Base-by-base conservation (phyloP, 2,888 invertebrate species). In the Margaritifera margaritifera region DNA sequence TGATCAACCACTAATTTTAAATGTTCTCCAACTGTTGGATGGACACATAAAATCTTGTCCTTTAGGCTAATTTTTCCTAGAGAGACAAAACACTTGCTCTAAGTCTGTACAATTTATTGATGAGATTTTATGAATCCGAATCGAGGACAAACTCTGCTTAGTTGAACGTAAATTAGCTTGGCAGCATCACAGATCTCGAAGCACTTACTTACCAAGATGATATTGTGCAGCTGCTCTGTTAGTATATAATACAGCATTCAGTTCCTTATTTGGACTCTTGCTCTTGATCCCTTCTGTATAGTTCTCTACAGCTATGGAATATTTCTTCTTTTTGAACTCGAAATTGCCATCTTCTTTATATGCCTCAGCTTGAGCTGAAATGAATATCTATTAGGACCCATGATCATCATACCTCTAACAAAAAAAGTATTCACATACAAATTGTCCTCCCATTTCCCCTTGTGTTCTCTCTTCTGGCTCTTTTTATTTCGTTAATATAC, bases 281-380 rank as follows among this genome's bases (percentile, higher is more conserved):
- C 93, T 92, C 89, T 94, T 95, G 56, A 99, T 93, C 1, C 96
- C 99, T 90, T 97, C 96, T 0, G 96, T 95, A 87, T 98, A 98
- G 66, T 89, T 90, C 50, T 90, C 90, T 72, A 97, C 93, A 0
- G 98, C 96, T 88, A 96, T 92, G 74, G 96, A 92, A 87, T 97
- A 99, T 86, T 98, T 97, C 88, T 96, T 97, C 85, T 94, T 93
- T 87, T 97, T 96, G 89, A 97, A 98, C 90, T 98, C 95, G 80
- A 95, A 95, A 89, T 98, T 98, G 0, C 99, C 99, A 91, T 99
- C 99, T 68, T 96, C 96, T 89, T 98, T 98, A 88, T 97, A 97
- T 78, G 93, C 94, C 0, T 91, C 91, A 0, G 98, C 98, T 42
- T 96, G 91, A 86, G 97, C 97, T 93, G 85, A 31, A 86, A 87